Base-by-base conservation (phyloP, 2,888 invertebrate species). In the Synanthedon vespiformis region DNA sequence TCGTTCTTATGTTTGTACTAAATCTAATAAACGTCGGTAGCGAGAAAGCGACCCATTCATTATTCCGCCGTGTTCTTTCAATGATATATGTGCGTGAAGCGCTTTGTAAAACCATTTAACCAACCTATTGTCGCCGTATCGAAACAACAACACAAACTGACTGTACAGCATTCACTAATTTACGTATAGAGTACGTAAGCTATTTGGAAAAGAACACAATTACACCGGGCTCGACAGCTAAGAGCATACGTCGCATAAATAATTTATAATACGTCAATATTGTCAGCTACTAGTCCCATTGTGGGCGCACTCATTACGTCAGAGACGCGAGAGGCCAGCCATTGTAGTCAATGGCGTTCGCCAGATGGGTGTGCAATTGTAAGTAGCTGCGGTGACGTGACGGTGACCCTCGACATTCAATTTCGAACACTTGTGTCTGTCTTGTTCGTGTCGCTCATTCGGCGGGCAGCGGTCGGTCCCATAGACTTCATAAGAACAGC, bases 1-100 rank as follows among this genome's bases (percentile, higher is more conserved):
- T 84, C 76, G 83, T 81, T 83, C 83, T 82, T 80, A 80, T 84
- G 84, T 82, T 85, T 81, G 78, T 79, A 82, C 77, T 85, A 84
- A 85, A 86, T 86, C 82, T 85, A 85, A 86, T 85, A 84, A 85
- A 83, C 72, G 81, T 85, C 83, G 70, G 74, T 72, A 72, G 74
- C 69, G 64, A 70, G 77, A 72, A 70, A 71, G 72, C 65, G 64
- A 67, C 73, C 70, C 76, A 74, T 82, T 78, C 74, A 80, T 83
- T 83, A 81, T 72, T 72, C 67, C 56, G 60, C 60, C 64, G 62
- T 63, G 64, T 63, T 67, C 61, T 59, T 60, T 65, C 58, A 61
- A 64, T 72, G 64, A 70, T 65, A 70, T 70, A 70, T 72, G 69
- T 66, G 62, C 22, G 64, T 65, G 61, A 62, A 61, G 64, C 62